Evolutionary conservation across 2,113 vertebrate species (phyloP), one percentile per base, ranked within the genome.

Genomic region (Dendropsophus ebraccatus): DNA sequence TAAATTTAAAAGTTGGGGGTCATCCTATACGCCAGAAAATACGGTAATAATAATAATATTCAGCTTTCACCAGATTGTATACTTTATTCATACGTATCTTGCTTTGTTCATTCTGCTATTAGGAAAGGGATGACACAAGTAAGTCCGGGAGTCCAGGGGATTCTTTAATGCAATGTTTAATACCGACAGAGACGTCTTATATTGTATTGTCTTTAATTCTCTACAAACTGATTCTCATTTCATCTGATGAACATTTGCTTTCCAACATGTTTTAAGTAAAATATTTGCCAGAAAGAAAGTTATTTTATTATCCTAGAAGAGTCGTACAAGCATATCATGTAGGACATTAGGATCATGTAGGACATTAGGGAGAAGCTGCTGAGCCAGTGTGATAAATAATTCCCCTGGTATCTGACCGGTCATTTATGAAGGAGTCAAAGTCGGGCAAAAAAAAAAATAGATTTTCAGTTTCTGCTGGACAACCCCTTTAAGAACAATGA

Each of bases 201-300:
- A 30, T 35, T 70, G 6, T 82, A 49, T 69, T 10, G 17, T 67
- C 14, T 50, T 32, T 21, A 52, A n/a, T 35, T 35, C 47, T 16
- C 65, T 70, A 67, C 80, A 82, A 82, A 82, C n/a, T 9, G 25
- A 70, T 72, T 52, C 13, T 45, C n/a, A 45, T 12, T n/a, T 81
- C 16, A 45, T 2, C 58, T 81, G 30, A 41, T 11, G 47, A 37
- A 50, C 47, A 56, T n/a, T 37, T 52, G 76, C n/a, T 58, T 45
- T 45, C 4, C 37, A 73, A 35, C 41, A 10, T 7, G 19, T 54
- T 32, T 3, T 32, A 54, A n/a, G 49, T 50, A 13, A 49, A 28
- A 49, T 37, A 45, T 12, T 47, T 73, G 14, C 8, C 32, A 72
- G 17, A n/a, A 10, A 0, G 17, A 73, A 47, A 25, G 3, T 0